phyloP scores from a whole-genome alignment of 2,888 invertebrate species.

The Portevinia maculata region DNA sequence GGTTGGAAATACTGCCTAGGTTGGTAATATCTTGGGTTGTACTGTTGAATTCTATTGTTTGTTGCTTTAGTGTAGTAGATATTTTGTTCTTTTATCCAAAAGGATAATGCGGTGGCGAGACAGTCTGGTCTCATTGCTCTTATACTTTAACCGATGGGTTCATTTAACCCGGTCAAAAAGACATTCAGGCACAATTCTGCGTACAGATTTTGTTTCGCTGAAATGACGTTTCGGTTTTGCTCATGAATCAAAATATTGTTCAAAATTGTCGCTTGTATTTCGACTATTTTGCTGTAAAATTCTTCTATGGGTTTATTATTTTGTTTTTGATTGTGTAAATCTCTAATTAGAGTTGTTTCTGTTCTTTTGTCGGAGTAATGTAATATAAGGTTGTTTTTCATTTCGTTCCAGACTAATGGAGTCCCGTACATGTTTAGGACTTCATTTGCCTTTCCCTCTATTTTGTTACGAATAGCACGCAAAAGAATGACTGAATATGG shows the following conservation, averaged over 20 bases:
- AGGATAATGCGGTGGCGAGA: conserved; percentile 61
- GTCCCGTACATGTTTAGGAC: too few species aligned
- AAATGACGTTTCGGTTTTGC: conserved; percentile 60
- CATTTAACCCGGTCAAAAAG: conserved; percentile 70
- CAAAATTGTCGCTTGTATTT: conserved; percentile 70
- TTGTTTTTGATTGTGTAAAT: conserved; percentile 63
- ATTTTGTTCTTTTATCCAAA: too few species aligned
- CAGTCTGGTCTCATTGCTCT: conserved; percentile 73
- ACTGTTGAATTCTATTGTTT: too few species aligned
- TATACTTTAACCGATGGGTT: conserved; percentile 73
- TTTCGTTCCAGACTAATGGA: too few species aligned
- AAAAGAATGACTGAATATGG: too few species aligned
- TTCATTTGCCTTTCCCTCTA: conserved; percentile 67
- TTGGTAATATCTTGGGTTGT: too few species aligned
- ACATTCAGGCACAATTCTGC: conserved; percentile 74
- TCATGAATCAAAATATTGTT: conserved; percentile 74
- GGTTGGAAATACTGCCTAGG: too few species aligned
- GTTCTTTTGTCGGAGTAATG: too few species aligned
- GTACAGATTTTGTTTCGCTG: conserved; percentile 68
- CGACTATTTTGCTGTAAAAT: conserved; percentile 74
- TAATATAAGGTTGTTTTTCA: too few species aligned
- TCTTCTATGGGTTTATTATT: conserved; percentile 57
- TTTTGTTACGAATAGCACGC: conserved; percentile 67
- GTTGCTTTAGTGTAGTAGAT: too few species aligned
- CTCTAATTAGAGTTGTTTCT: too few species aligned